A percentile compares a stretch with the other conserved stretches of the same genome.
Conservation (phyloP, 2,797 vertebrate genomes). For the Platalea minor region DNA sequence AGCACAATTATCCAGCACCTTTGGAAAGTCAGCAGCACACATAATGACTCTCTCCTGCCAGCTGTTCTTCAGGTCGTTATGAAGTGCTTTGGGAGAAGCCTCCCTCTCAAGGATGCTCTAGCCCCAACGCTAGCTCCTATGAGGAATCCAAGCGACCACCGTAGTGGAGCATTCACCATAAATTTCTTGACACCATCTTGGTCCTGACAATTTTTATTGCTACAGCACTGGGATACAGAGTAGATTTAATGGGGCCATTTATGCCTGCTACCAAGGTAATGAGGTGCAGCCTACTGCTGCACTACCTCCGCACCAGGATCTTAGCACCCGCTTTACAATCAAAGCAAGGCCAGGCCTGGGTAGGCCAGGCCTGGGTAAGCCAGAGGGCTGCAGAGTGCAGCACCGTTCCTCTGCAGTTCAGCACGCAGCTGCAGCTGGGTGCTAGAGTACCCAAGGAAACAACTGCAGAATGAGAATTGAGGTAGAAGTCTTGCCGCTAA, state of each 20-base stretch:
- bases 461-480: neutral
- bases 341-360: neutral
- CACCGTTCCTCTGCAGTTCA: neutral
- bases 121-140: neutral
- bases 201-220: neutral
- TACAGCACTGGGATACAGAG: neutral
- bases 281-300: neutral
- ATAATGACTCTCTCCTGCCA: neutral
- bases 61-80: neutral
- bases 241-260: neutral
- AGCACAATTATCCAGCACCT: neutral
- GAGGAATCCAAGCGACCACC: neutral
- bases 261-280: neutral
- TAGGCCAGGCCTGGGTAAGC: neutral
- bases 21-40: neutral
- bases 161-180: neutral
- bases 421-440: neutral
- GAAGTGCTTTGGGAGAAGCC: neutral
- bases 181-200: neutral
- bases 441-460: neutral
- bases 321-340: fast-evolving
- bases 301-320: neutral
- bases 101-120: neutral
- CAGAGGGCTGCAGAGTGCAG: neutral
- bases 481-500: neutral